phyloP scores from a whole-genome alignment of 37 sponge, comb jelly and placozoan species.

The Corticium candelabrum region DNA sequence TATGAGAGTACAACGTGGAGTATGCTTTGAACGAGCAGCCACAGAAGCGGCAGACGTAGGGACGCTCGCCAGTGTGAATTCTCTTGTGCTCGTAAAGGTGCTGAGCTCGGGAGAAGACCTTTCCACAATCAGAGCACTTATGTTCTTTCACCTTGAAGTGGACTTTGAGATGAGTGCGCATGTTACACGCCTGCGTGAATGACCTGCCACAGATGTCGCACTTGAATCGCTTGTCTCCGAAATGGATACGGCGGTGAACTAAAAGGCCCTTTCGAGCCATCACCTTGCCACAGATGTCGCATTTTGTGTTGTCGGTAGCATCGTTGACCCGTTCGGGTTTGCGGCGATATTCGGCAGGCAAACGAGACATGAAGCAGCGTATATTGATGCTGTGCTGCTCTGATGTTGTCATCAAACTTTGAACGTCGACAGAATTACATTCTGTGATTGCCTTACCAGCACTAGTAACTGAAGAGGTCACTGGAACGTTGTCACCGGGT shows the following conservation, averaged over 20 bases:
- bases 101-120: conserved; percentile 1
- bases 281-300: conserved; percentile 3
- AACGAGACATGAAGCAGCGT: neutral
- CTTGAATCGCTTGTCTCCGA: neutral
- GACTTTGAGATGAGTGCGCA: neutral
- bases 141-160: neutral
- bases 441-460: no score
- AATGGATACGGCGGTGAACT: neutral
- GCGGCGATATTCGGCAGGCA: neutral
- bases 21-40: conserved; percentile 1
- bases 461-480: no score
- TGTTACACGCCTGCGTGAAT: conserved; percentile 1
- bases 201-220: neutral
- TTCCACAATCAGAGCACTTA: neutral
- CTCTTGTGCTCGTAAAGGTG: neutral
- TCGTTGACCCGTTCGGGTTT: neutral
- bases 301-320: neutral
- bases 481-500: no score
- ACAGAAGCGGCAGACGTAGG: neutral
- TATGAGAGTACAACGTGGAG: neutral
- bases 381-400: neutral
- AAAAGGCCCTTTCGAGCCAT: neutral
- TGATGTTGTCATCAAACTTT: neutral
- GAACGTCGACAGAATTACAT: no score
- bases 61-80: neutral